Evolutionary conservation across 2,113 vertebrate genomes (phyloP).

Genomic region (Dicaeum eximium): DNA sequence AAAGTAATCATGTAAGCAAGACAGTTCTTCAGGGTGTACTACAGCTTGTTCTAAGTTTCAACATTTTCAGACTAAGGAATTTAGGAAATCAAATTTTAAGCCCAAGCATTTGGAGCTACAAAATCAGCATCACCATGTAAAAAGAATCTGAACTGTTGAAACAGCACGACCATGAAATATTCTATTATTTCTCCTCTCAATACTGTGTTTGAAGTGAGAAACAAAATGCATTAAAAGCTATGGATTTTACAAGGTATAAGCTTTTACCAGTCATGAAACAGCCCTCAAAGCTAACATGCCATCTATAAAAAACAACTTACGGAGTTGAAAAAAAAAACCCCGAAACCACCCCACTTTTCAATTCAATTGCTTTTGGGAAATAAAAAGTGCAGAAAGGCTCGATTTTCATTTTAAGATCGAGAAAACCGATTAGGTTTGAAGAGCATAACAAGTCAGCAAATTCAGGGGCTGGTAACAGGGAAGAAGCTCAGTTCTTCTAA

Average conservation of each 20-base stretch:
- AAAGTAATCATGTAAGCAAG: background rate
- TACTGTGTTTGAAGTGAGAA: background rate
- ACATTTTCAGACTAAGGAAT: background rate
- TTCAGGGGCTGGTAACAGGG: background rate
- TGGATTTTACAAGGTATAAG: conserved; percentile 7
- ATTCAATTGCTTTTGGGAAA: conserved; percentile 1
- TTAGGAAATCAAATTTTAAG: background rate
- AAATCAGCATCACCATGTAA: background rate
- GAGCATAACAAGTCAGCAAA: background rate
- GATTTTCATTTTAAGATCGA: conserved; percentile 20
- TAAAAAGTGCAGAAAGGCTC: background rate
- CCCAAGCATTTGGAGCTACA: background rate
- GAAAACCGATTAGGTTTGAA: background rate
- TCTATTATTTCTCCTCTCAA: background rate
- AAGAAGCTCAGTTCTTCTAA: background rate
- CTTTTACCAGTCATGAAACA: background rate
- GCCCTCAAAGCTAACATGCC: background rate
- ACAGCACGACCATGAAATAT: background rate
- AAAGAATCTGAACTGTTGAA: background rate
- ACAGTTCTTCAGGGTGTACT: background rate
- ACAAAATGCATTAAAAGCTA: background rate
- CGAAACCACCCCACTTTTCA: background rate
- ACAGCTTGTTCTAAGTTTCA: background rate
- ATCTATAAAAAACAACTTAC: background rate
- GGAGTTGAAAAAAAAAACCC: background rate